Evolutionary conservation across 1,140 invertebrate genomes (phyloP), one percentile per base, ranked within the genome.

Genomic region (Zophobas atratus): DNA sequence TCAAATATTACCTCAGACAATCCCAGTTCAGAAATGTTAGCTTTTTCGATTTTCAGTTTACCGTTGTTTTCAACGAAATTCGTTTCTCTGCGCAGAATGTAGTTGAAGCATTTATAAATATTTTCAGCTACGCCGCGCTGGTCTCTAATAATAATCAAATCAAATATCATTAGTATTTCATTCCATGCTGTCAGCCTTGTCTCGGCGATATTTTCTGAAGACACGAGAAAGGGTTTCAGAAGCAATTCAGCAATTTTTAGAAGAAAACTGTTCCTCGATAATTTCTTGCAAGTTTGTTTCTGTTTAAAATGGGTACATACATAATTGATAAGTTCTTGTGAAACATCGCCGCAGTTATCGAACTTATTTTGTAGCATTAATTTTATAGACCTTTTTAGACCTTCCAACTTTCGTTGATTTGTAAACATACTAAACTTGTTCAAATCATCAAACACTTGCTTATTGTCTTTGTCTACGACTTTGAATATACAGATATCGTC

Each of bases 401-500:
- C 49, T 2, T 4, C 3, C 20, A 20, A 4, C 20, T 20, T 51
- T 2, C 20, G 6, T 20, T 51, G 49, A 51, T 51, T 51, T 51
- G n/a, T 6, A 20, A 6, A 51, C n/a, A 51, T n/a, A 20, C 49
- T 51, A 51, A 51, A 51, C n/a, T 51, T 51, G 20, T 20, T 6
- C 20, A 51, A 51, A 51, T 51, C 49, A 2, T 51, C 4, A 51
- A n/a, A 2, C 49, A 51, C 6, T n/a, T 6, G 4, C 20, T 51
- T 20, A 51, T 51, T 20, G 4, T 51, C n/a, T 2, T 51, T 5
- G 20, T 51, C 20, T 2, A 51, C 6, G 6, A 51, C 20, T 51
- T 51, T 51, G 3, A 51, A 6, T 6, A 51, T 51, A 51, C 49
- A 51, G 20, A 51, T 51, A 51, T 51, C n/a, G n/a, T 51, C 49